Conservation (phyloP, 2,113 vertebrate genomes). For the Telmatochromis bifrenatus region DNA sequence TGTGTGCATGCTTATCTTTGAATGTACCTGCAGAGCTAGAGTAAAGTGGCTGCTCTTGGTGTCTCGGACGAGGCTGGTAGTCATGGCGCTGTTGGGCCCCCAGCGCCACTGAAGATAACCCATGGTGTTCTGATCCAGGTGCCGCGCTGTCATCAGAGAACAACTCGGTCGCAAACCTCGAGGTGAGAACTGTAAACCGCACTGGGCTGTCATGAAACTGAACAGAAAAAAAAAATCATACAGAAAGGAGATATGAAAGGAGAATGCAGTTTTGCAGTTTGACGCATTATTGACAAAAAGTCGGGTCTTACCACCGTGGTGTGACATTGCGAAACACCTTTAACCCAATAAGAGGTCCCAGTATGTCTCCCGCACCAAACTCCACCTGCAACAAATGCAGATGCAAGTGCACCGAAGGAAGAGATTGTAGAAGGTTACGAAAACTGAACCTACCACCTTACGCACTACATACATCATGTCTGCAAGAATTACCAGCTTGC, state of each 20-base stretch:
- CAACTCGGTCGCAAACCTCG: conserved; percentile 83
- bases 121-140: conserved; percentile 94
- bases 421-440: background rate
- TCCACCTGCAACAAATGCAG: conserved; percentile 77
- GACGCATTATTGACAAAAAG: background rate
- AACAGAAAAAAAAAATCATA: background rate
- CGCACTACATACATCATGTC: background rate
- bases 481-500: background rate
- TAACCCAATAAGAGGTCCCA: conserved; percentile 88
- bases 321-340: conserved; percentile 94
- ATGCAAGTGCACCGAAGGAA: background rate
- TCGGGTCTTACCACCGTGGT: conserved; percentile 78
- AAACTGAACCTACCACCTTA: background rate
- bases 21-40: conserved; percentile 83
- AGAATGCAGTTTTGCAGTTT: background rate
- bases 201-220: conserved; percentile 91
- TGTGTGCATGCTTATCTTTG: background rate
- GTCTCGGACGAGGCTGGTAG: conserved; percentile 89
- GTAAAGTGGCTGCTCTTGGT: conserved; percentile 93
- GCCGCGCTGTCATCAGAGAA: conserved; percentile 85
- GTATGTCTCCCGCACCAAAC: conserved; percentile 88
- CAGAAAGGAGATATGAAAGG: background rate
- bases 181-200: conserved; percentile 89
- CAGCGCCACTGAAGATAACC: conserved; percentile 95
- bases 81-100: conserved; percentile 94